These are phyloP conservation scores for Threskiornis aethiopicus DNA, from an alignment of 2,797 vertebrate species.

Conservation along the genomic window DNA sequence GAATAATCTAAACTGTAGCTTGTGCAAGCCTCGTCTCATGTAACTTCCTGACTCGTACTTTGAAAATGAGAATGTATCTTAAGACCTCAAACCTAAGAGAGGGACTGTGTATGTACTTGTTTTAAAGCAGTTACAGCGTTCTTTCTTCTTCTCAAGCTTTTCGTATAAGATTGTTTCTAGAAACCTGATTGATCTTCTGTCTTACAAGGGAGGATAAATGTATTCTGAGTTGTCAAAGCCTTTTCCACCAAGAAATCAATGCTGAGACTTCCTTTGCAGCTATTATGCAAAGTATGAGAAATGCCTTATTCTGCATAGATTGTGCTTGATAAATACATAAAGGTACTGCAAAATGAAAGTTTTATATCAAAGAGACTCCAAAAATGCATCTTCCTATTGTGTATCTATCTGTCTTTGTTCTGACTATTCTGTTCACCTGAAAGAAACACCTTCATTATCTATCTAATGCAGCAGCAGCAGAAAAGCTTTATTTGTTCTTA, in stretches of 20 bases:
- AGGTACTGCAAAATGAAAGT: not conserved
- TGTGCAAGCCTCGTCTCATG: not conserved
- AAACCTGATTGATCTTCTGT: not conserved
- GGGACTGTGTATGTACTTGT: not conserved
- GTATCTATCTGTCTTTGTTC: not conserved
- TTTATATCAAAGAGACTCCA: not conserved
- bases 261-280: not conserved
- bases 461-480: not conserved
- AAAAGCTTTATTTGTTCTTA: not conserved
- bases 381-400: not conserved
- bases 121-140: not conserved
- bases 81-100: not conserved
- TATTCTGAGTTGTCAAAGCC: not conserved
- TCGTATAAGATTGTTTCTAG: not conserved
- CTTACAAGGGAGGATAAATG: not conserved
- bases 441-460: not conserved
- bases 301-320: not conserved
- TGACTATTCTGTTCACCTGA: not conserved
- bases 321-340: not conserved
- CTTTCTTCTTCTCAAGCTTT: not conserved
- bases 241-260: not conserved
- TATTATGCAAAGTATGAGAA: not conserved
- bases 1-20: not conserved
- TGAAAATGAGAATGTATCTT: not conserved
- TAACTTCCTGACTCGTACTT: not conserved